phyloP scores from a whole-genome alignment of 2,888 invertebrate species.

The Melanargia galathea region DNA sequence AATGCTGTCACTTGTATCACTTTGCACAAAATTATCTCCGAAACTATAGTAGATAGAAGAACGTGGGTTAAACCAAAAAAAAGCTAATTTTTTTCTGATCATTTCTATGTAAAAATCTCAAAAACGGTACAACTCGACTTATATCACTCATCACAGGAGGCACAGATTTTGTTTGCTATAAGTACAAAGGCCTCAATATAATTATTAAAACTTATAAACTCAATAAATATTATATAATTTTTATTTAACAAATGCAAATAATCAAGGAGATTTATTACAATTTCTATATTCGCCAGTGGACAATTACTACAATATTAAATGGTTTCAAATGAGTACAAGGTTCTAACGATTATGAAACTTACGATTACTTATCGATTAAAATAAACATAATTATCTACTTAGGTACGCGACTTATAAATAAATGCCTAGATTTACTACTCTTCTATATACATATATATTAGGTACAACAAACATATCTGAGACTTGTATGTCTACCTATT shows the following conservation, averaged over 20 bases:
- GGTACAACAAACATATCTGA: neutral
- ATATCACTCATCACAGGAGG: too few relatives aligned
- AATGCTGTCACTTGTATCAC: too few relatives aligned
- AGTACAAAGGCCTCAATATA: constrained; percentile 8
- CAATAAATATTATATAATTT: neutral
- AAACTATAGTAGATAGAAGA: too few relatives aligned
- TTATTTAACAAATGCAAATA: neutral
- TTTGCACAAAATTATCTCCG: too few relatives aligned
- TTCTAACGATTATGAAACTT: constrained; percentile 2
- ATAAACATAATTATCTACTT: neutral
- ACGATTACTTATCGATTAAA: neutral
- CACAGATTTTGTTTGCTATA: neutral
- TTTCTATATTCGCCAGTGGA: neutral
- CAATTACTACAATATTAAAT: neutral
- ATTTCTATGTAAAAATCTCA: too few relatives aligned
- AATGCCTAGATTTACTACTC: neutral
- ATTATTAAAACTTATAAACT: neutral
- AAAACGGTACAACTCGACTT: too few relatives aligned
- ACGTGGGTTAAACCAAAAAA: too few relatives aligned
- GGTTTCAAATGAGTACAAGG: constrained; percentile 8
- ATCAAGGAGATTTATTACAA: neutral
- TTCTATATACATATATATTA: constrained; percentile 12
- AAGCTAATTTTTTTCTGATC: too few relatives aligned
- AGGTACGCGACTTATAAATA: neutral
- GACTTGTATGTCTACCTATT: neutral